Percentiles rank a stretch among this genome's conserved stretches.
Evolutionary conservation across 2,888 invertebrate species (phyloP).

Genomic region (Neoaliturus tenellus): DNA sequence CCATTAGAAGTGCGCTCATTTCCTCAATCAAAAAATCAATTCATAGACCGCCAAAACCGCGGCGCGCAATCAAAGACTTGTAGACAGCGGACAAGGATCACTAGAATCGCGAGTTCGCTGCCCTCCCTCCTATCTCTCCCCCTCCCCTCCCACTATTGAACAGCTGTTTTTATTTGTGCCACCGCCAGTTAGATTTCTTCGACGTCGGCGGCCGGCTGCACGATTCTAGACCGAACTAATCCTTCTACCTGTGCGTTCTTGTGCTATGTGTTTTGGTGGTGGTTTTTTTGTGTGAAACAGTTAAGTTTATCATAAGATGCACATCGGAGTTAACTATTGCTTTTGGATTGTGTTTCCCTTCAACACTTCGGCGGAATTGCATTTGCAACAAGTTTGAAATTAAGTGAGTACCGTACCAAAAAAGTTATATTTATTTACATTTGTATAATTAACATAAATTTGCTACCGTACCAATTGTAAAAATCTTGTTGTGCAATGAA

Average conservation of each 20-base stretch:
- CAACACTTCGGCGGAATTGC: not conserved
- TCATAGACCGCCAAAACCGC: not conserved
- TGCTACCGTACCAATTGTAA: too few relatives aligned
- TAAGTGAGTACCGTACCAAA: slow-evolving; percentile 13
- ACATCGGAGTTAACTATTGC: not conserved
- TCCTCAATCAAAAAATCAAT: not conserved
- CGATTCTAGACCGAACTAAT: not conserved
- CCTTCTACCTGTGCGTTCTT: not conserved
- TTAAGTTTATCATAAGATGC: not conserved
- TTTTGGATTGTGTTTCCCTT: not conserved
- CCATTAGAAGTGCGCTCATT: too few relatives aligned
- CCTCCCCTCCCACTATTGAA: not conserved
- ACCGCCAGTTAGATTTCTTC: slow-evolving; percentile 30
- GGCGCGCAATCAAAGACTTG: not conserved
- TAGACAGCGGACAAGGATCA: not conserved
- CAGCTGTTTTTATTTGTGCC: slow-evolving; percentile 32
- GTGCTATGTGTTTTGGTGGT: slow-evolving; percentile 5
- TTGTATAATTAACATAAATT: too few relatives aligned
- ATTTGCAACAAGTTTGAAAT: slow-evolving; percentile 1
- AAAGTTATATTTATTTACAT: too few relatives aligned
- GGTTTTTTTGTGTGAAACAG: not conserved
- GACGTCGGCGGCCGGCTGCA: not conserved
- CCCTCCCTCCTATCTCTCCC: not conserved
- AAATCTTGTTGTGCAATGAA: too few relatives aligned
- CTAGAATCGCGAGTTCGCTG: slow-evolving; percentile 11